phyloP scores from a whole-genome alignment of 2,888 invertebrate genomes.

The Euzophera pinguis region DNA sequence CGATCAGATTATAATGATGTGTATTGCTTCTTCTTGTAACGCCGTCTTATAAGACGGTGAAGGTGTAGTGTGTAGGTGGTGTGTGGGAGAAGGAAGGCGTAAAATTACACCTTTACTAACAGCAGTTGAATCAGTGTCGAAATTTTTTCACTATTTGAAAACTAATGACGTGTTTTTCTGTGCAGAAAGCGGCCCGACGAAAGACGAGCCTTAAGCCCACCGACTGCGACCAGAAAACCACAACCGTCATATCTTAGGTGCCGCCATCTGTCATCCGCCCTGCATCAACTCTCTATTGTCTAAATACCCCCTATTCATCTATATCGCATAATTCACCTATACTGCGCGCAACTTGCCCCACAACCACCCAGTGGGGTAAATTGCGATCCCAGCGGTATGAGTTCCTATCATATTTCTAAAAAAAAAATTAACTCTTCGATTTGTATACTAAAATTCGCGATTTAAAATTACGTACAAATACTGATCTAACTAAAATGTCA shows the following conservation, averaged over 20 bases:
- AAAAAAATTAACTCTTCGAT: neutral
- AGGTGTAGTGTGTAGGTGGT: too few species aligned
- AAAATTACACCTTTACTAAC: too few species aligned
- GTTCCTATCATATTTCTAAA: slow-evolving; percentile 38
- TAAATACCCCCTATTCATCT: slow-evolving; percentile 9
- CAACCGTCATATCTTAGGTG: slow-evolving; percentile 46
- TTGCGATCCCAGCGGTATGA: slow-evolving; percentile 38
- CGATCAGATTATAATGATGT: too few species aligned
- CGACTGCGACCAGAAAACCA: slow-evolving; percentile 41
- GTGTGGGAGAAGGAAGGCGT: too few species aligned
- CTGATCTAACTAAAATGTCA: slow-evolving; percentile 58
- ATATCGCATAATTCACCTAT: slow-evolving; percentile 7
- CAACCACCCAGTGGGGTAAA: slow-evolving; percentile 49
- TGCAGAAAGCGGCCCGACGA: slow-evolving; percentile 52
- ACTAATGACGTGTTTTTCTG: slow-evolving; percentile 21
- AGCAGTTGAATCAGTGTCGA: too few species aligned
- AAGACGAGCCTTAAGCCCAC: slow-evolving; percentile 65
- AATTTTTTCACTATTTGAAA: neutral
- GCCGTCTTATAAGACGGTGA: too few species aligned
- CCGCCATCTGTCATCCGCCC: slow-evolving; percentile 31
- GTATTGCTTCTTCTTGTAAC: too few species aligned
- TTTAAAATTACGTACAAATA: slow-evolving; percentile 51
- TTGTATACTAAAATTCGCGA: slow-evolving; percentile 17
- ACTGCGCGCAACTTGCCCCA: slow-evolving; percentile 34
- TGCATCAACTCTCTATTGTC: slow-evolving; percentile 15